These are phyloP conservation scores for Drosophila kuntzei DNA, from an alignment of 2,888 invertebrate species.

Conservation along the genomic window DNA sequence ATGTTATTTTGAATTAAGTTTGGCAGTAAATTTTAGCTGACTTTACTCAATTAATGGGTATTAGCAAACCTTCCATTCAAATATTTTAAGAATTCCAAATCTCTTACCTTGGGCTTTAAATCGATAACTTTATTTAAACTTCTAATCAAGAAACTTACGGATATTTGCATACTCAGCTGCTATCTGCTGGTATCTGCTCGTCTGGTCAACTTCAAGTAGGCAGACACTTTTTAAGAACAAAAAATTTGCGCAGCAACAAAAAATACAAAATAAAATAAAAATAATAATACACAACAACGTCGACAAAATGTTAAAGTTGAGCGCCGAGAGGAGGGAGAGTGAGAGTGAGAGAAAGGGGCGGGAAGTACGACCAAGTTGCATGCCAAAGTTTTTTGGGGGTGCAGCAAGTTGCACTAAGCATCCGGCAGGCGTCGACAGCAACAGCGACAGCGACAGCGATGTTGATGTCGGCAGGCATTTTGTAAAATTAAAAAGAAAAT, in stretches of 20 bases:
- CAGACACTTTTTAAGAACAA: conserved; percentile 33
- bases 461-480: conserved; percentile 61
- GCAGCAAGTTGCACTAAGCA: conserved; percentile 68
- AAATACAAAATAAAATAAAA: conserved; percentile 21
- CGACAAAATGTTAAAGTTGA: conserved; percentile 57
- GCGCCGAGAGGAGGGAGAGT: background rate
- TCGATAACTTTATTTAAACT: too few relatives aligned
- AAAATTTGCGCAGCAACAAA: conserved; percentile 43
- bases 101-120: too few relatives aligned
- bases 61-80: too few relatives aligned
- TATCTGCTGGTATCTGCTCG: conserved; percentile 11
- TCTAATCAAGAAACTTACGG: too few relatives aligned
- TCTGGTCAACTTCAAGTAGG: background rate
- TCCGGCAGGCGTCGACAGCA: conserved; percentile 61
- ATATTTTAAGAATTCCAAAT: too few relatives aligned
- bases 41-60: too few relatives aligned
- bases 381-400: conserved; percentile 28
- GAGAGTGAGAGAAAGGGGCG: background rate
- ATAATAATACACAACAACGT: conserved; percentile 59
- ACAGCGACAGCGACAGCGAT: conserved; percentile 32
- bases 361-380: conserved; percentile 35
- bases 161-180: too few relatives aligned
- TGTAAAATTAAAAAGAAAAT: conserved; percentile 60
- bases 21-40: too few relatives aligned
- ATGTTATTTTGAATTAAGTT: too few relatives aligned